Base-by-base conservation (phyloP, 2,888 invertebrate species). In the Trilocha varians region DNA sequence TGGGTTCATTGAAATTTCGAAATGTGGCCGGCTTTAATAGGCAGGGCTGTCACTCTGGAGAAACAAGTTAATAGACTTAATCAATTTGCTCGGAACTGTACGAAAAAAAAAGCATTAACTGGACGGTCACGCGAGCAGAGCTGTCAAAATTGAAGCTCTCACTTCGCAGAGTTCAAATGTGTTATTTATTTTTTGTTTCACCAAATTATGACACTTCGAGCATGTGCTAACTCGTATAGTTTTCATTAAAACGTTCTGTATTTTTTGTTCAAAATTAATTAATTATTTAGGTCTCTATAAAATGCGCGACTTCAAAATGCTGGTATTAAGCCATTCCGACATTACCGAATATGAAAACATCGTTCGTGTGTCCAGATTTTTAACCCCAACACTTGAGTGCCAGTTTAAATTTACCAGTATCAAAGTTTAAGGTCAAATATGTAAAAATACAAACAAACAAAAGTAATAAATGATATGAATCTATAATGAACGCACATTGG, bases 31-130 rank as follows among this genome's bases (percentile, higher is more conserved):
- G 59, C 57, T 58, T 59, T 68, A 69, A 70, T 68, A 59, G 58
- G 59, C 54, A 59, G 55, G 52, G 66, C 71, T 72, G 75, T 71
- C 76, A 73, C 64, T 65, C 60, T 57, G 45, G 45, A 59, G 60
- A 59, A 73, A 77, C 70, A 68, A 70, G 66, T 67, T 74, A 75
- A 76, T 75, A 70, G 70, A 66, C 62, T 50, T 67, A 71, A 74
- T 75, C 73, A 78, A 76, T 76, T 77, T 71, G 65, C 59, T 60
- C 53, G 57, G 70, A 70, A 66, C 59, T 63, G 53, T 59, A 55
- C 62, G 48, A 47, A 54, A 60, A 65, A 73, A 64, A 70, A 69
- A 64, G 61, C 55, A 54, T 62, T 69, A 69, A 57, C 55, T 55
- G 59, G 59, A 57, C 59, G 60, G 73, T 70, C 77, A 78, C 77